Evolutionary conservation across 2,797 vertebrate genomes (phyloP), one percentile per base, ranked within the genome.

Genomic region (Pangasius mekongensis): DNA sequence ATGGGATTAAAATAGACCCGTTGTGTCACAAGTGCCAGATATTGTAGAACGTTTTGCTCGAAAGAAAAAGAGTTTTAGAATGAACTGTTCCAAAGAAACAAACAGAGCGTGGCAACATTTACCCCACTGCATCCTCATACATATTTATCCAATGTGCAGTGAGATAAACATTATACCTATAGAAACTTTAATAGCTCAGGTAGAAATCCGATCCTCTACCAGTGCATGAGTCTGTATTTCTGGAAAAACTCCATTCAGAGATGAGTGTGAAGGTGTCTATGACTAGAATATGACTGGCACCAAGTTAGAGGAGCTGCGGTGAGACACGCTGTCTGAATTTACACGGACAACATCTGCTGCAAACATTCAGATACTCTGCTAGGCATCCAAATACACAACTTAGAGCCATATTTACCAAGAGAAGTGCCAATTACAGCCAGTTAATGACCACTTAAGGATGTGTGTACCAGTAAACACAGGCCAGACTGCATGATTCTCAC

Each of bases 381-480:
- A 16, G 71, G 73, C 56, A 86, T 76, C 85, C n/a, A 43, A 64
- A 69, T 18, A 52, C 73, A 76, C 62, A 84, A 43, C 58, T 82
- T 62, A 27, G 56, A 52, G 62, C 43, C 62, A 33, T 66, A 30
- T 49, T 49, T 66, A 49, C 43, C 24, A 49, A 47, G 62, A 83
- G 39, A 30, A 66, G 27, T 83, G 82, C 43, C 82, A 84, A 67
- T 84, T 83, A 83, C 43, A 22, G 85, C 39, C 84, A 62, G 71
- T 49, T 76, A 62, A 77, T 3, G 56, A 33, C 27, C 36, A 49
- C 58, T 74, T 64, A 85, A 47, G 54, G 20, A 86, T 62, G 71
- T 67, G 71, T 76, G 81, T 69, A 58, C 78, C 78, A 67, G 62
- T 49, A 67, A 84, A 84, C 82, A 83, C 39, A 52, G 62, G 39